Percentiles rank a stretch among this genome's conserved stretches.
Evolutionary conservation across 2,888 invertebrate genomes (phyloP).

Genomic region (Mesorhabditis sp.): DNA sequence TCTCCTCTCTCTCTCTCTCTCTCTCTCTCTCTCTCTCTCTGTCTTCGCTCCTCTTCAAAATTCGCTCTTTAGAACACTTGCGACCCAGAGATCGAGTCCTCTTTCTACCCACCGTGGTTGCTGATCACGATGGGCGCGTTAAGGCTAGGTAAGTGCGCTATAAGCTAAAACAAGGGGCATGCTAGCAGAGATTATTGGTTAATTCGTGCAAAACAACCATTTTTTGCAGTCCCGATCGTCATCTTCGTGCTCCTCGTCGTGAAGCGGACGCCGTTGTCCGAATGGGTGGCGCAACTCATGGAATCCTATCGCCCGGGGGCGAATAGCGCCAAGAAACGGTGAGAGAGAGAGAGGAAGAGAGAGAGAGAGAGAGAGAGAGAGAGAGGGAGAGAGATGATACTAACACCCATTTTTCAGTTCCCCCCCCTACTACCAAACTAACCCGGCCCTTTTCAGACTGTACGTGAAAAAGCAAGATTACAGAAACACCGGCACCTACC

Average conservation of each 20-base stretch:
- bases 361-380: neutral
- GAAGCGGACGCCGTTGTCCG: constrained; percentile 40
- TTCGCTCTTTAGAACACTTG: constrained; percentile 50
- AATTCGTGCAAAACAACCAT: too few species aligned
- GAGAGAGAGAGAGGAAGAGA: neutral
- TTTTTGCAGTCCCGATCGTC: constrained; percentile 24
- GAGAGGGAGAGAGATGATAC: neutral
- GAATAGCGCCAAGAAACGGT: neutral
- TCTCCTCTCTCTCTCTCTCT: neutral
- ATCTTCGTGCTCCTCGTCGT: constrained; percentile 34
- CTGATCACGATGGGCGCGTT: constrained; percentile 38
- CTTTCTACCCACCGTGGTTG: constrained; percentile 41
- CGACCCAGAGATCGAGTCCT: constrained; percentile 46
- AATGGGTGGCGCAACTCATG: constrained; percentile 36
- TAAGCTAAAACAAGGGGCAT: too few species aligned
- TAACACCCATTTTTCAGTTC: neutral
- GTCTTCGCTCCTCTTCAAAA: neutral
- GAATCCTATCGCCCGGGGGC: constrained; percentile 25
- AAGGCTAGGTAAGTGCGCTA: constrained; percentile 20
- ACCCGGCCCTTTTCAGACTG: constrained; percentile 22
- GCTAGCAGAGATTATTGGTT: too few species aligned
- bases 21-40: constrained; percentile 2
- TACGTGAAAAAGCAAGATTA: constrained; percentile 37
- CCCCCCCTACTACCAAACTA: neutral
- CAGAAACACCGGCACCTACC: constrained; percentile 21